Conservation (phyloP, 2,888 invertebrate species). For the Melanophora roralis region DNA sequence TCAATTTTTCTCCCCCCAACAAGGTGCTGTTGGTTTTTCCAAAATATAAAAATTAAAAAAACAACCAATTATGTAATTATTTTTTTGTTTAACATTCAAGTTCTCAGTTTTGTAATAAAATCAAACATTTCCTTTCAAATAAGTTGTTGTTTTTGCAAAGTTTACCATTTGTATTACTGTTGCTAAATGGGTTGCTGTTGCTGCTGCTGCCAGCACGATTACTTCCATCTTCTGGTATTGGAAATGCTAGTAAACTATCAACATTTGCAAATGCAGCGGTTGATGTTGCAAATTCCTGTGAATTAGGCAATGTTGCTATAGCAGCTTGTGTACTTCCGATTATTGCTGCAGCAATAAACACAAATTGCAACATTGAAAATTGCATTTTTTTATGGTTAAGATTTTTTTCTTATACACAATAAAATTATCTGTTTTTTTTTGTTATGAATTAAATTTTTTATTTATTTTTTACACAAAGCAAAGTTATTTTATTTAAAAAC, state of each 20-base stretch:
- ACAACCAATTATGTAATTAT: slow-evolving; percentile 3
- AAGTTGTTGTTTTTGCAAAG: slow-evolving; percentile 3
- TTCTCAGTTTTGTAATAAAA: neutral
- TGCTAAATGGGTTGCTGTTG: slow-evolving; percentile 3
- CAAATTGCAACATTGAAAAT: slow-evolving; percentile 66
- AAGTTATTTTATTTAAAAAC: slow-evolving; percentile 32
- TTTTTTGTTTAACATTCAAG: slow-evolving; percentile 30
- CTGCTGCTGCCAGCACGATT: neutral
- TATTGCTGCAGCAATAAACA: slow-evolving; percentile 65
- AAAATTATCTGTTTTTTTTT: slow-evolving; percentile 26
- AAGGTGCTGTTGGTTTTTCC: neutral
- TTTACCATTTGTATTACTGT: slow-evolving; percentile 40
- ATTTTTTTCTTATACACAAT: neutral
- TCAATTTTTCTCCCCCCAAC: neutral
- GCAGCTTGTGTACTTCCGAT: slow-evolving; percentile 70
- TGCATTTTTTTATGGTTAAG: slow-evolving; percentile 67
- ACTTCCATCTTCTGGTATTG: slow-evolving; percentile 33
- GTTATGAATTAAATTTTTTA: neutral
- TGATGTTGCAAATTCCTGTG: slow-evolving; percentile 61
- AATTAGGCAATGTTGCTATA: slow-evolving; percentile 58
- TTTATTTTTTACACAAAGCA: slow-evolving; percentile 33
- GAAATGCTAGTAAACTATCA: slow-evolving; percentile 62
- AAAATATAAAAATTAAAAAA: neutral
- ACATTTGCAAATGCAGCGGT: slow-evolving; percentile 65
- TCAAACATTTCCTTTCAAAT: slow-evolving; percentile 18